A percentile compares a stretch with the other conserved stretches of the same genome.
Conservation (phyloP, 2,888 invertebrate species). For the Geophilus truncorum region DNA sequence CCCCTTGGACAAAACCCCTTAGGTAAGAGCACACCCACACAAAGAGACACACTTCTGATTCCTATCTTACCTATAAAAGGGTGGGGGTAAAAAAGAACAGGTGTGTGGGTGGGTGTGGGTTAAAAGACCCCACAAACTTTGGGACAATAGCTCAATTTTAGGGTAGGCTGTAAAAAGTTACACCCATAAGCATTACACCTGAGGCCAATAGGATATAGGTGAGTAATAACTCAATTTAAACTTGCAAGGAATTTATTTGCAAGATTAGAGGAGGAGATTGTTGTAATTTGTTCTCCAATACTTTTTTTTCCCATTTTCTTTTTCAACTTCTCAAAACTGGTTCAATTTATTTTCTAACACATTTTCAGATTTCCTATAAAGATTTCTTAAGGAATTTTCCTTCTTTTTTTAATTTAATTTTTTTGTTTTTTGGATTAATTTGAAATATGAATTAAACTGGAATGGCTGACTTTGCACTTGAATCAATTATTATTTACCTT, state of each 20-base stretch:
- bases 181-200: background rate
- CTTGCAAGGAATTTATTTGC: background rate
- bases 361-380: background rate
- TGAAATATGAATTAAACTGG: background rate
- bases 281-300: slow-evolving; percentile 1
- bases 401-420: background rate
- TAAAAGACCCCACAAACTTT: background rate
- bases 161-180: slow-evolving; percentile 3
- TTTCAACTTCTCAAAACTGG: background rate
- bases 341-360: background rate
- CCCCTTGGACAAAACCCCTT: background rate
- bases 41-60: background rate
- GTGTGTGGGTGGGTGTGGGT: slow-evolving; percentile 3
- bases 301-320: background rate
- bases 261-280: background rate
- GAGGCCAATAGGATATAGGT: slow-evolving; percentile 10
- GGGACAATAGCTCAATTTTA: slow-evolving; percentile 6
- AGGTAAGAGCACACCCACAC: slow-evolving; percentile 2
- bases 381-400: background rate
- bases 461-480: too few relatives aligned
- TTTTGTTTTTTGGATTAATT: background rate
- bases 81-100: slow-evolving; percentile 8
- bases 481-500: background rate
- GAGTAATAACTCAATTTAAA: slow-evolving; percentile 16
- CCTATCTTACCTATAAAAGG: slow-evolving; percentile 6